Evolutionary conservation across 2,797 vertebrate species (phyloP).

Genomic region (Lutjanus campechanus): DNA sequence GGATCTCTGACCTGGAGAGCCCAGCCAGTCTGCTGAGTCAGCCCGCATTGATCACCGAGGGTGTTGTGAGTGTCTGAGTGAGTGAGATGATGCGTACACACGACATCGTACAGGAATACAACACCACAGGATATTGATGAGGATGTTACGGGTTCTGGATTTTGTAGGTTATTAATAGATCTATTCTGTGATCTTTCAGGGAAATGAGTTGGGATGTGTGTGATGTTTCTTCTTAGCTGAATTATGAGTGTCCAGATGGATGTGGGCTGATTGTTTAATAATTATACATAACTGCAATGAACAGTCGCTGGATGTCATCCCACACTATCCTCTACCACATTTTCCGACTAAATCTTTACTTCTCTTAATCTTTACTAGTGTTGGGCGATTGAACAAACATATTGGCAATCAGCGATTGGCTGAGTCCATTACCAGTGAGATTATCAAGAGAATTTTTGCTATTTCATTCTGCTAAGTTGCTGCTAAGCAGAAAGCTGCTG

Average conservation of each 20-base stretch:
- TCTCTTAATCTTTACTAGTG: too few relatives aligned
- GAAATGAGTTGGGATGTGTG: background rate
- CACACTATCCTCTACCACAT: background rate
- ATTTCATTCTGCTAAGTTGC: too few relatives aligned
- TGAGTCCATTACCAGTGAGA: too few relatives aligned
- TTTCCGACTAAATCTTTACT: background rate
- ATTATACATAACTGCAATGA: too few relatives aligned
- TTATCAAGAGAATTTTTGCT: too few relatives aligned
- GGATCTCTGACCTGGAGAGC: conserved; percentile 40
- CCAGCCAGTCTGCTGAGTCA: conserved; percentile 56
- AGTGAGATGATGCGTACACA: conserved; percentile 4
- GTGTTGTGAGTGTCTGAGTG: conserved; percentile 15
- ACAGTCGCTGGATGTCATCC: background rate
- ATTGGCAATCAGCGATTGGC: too few relatives aligned
- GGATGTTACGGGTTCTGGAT: background rate
- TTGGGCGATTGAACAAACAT: too few relatives aligned
- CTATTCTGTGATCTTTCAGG: background rate
- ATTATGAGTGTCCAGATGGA: background rate
- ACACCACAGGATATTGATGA: conserved; percentile 7
- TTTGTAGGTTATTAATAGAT: background rate
- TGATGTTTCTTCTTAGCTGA: background rate
- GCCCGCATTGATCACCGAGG: conserved; percentile 44
- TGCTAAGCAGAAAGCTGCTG: too few relatives aligned
- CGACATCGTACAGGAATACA: conserved; percentile 8
- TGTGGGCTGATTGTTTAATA: background rate